These are phyloP conservation scores for Hipparchia sbordonii DNA, from an alignment of 2,888 invertebrate genomes.

Conservation along the genomic window DNA sequence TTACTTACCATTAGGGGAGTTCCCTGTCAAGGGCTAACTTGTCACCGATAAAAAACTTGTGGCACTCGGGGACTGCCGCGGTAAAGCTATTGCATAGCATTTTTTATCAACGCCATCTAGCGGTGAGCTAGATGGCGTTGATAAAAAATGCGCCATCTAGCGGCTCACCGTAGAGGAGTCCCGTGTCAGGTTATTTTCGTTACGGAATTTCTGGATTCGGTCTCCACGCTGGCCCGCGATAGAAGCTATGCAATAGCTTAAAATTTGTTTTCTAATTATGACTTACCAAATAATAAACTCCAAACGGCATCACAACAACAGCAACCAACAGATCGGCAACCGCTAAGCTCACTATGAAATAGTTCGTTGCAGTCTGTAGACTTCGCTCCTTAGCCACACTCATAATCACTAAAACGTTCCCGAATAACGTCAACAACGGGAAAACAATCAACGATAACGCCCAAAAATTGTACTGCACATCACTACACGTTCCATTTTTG, in stretches of 20 bases:
- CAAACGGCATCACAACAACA: slow-evolving; percentile 99
- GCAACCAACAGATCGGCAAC: slow-evolving; percentile 98
- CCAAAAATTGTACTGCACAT: slow-evolving; percentile 89
- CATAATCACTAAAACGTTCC: slow-evolving; percentile 98
- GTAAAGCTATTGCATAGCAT: no score
- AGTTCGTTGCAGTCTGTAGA: slow-evolving; percentile 98
- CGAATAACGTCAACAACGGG: slow-evolving; percentile 96
- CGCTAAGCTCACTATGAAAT: slow-evolving; percentile 99
- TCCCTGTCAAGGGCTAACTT: no score
- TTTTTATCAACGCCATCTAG: no score
- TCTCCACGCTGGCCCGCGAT: no score
- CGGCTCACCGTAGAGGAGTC: no score
- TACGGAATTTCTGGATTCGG: no score
- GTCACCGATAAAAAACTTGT: no score
- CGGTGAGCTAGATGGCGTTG: no score
- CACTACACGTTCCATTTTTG: slow-evolving; percentile 66
- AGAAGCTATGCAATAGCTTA: no score
- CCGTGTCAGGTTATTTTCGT: no score
- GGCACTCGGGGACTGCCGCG: no score
- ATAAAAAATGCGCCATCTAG: no score
- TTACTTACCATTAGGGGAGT: neutral
- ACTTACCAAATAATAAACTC: slow-evolving; percentile 99
- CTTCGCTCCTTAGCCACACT: slow-evolving; percentile 96
- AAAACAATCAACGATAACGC: slow-evolving; percentile 94
- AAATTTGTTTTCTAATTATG: neutral